A percentile compares a stretch with the other conserved stretches of the same genome.
Evolutionary conservation across 2,888 invertebrate genomes (phyloP).

Genomic region (Bursaphelenchus okinawaensis): DNA sequence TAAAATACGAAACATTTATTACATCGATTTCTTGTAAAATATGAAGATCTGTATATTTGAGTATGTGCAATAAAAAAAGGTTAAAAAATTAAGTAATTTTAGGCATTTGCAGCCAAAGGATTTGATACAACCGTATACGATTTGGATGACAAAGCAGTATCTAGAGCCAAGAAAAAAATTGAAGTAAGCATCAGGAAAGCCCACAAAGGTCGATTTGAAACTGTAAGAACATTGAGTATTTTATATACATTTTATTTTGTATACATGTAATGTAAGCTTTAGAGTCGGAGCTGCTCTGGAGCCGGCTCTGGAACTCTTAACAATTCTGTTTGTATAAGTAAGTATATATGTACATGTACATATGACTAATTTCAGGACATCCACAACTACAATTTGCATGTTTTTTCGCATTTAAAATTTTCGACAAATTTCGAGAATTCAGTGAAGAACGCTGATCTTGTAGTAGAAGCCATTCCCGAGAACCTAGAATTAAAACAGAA

Average conservation of each 20-base stretch:
- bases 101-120: neutral
- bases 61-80: too few relatives aligned
- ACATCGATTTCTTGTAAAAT: too few relatives aligned
- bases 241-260: neutral
- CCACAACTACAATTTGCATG: constrained; percentile 54
- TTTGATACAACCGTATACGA: neutral
- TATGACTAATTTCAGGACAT: neutral
- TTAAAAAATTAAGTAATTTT: too few relatives aligned
- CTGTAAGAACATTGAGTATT: too few relatives aligned
- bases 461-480: constrained; percentile 80
- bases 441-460: constrained; percentile 66
- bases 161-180: neutral
- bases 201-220: neutral
- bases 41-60: too few relatives aligned
- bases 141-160: neutral
- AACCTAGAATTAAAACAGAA: constrained; percentile 73
- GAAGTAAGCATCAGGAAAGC: neutral
- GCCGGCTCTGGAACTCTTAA: too few relatives aligned
- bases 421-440: constrained; percentile 66
- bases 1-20: too few relatives aligned
- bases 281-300: too few relatives aligned
- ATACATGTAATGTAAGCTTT: neutral
- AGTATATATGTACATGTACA: too few relatives aligned
- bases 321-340: too few relatives aligned
- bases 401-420: constrained; percentile 66